Evolutionary conservation across 2,113 vertebrate genomes (phyloP), one percentile per base, ranked within the genome.

Genomic region (Gavialis gangeticus): DNA sequence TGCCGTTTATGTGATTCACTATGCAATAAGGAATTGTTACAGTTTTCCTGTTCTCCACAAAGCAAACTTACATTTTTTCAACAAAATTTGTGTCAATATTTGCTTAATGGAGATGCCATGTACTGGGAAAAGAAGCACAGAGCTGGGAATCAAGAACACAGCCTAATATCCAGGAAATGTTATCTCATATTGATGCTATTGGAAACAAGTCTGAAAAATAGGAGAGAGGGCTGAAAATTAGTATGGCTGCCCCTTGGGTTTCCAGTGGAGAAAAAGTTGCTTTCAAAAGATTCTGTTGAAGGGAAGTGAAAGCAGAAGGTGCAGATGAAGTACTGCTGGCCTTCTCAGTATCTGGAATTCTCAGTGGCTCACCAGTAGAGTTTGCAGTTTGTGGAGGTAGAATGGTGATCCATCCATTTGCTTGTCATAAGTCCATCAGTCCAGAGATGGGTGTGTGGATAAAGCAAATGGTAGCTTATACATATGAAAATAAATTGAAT

Each of bases 21-120:
- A 10, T 67, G 59, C 0, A 0, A 56, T 57, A 63, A 13, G 46
- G 82, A 73, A 63, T 75, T 90, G 46, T 90, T 81, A 87, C 6
- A 13, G 18, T 79, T 95, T 87, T 30, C n/a, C 56, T 62, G 56
- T 71, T 75, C 71, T 80, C n/a, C 64, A 81, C 19, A 69, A 64
- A 79, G 27, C 24, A 86, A 92, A 34, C 5, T 84, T 91, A 67
- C 30, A 54, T 81, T 91, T 62, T 87, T 85, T 85, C 63, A 27
- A 4, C 56, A 46, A 30, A 15, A 60, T 88, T 82, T 67, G 37
- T 82, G 46, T 46, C 46, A 66, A 66, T 76, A 28, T 73, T 57
- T 88, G 25, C 25, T 6, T 59, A 0, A 5, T 64, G 67, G 90
- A 25, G 21, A 15, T 1, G 1, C 27, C 63, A 24, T 78, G 69